Conservation (phyloP, 2,797 vertebrate species). For the Nothura maculosa region DNA sequence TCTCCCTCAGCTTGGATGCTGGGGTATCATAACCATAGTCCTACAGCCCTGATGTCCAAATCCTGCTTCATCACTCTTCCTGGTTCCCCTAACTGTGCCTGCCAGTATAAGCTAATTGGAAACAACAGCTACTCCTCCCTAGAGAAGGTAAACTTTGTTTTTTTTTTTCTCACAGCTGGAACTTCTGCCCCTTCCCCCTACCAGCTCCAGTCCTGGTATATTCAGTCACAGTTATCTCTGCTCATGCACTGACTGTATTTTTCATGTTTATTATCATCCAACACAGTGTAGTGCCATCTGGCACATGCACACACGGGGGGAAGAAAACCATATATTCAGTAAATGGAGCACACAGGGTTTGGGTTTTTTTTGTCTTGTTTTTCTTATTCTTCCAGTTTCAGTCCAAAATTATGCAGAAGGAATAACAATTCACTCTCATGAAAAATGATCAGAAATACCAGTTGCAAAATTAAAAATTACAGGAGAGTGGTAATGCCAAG, state of each 20-base stretch:
- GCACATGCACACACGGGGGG: neutral
- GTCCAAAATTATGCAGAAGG: conserved; percentile 4
- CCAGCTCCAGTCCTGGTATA: neutral
- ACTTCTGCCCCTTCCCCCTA: neutral
- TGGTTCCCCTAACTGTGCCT: fast-evolving
- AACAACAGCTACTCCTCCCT: neutral
- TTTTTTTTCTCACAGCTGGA: conserved; percentile 11
- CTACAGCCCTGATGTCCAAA: too few relatives aligned
- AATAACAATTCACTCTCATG: neutral
- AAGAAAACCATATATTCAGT: conserved; percentile 47
- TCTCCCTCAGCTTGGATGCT: neutral
- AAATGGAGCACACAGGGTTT: conserved; percentile 38
- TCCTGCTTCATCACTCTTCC: neutral
- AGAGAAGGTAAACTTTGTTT: neutral
- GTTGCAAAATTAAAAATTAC: neutral
- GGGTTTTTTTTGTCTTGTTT: neutral
- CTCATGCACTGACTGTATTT: conserved; percentile 9
- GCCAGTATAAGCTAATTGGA: neutral
- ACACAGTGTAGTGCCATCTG: conserved; percentile 14
- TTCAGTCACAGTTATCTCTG: conserved; percentile 47
- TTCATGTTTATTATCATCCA: conserved; percentile 57
- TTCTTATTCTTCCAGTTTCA: neutral
- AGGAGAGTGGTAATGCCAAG: fast-evolving
- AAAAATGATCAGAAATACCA: neutral
- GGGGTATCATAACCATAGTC: neutral